phyloP scores from a whole-genome alignment of 2,113 vertebrate genomes.

The Hippocampus comes region DNA sequence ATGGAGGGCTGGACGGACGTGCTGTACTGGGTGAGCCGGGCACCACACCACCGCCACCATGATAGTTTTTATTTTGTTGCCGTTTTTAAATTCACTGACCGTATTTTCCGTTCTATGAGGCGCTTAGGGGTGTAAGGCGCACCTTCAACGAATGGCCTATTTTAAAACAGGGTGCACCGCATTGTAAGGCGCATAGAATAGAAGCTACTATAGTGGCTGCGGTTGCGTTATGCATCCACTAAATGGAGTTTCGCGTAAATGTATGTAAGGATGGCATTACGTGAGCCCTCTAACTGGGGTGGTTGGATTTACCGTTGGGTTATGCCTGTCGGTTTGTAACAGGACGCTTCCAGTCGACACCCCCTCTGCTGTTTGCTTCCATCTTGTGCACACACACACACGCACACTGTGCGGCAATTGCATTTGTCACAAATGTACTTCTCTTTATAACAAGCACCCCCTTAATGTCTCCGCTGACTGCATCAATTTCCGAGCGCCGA shows the following conservation, averaged over 20 bases:
- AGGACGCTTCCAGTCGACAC: conserved; percentile 44
- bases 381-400: neutral
- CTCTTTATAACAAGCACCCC: conserved; percentile 13
- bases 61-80: no score
- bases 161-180: no score
- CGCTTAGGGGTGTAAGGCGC: no score
- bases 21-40: conserved; percentile 92
- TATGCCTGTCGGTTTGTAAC: conserved; percentile 3
- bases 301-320: neutral
- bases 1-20: conserved; percentile 99
- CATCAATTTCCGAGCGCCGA: neutral
- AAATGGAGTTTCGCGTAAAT: no score
- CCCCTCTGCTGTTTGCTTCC: conserved; percentile 33
- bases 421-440: neutral
- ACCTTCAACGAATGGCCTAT: no score
- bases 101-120: no score
- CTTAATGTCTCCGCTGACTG: neutral
- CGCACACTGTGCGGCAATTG: neutral
- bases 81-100: no score
- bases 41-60: conserved; percentile 13
- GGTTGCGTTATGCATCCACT: no score
- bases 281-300: no score
- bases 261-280: no score
- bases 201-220: no score
- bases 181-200: no score